Base-by-base conservation (phyloP, 2,113 vertebrate species). In the Speoplatyrhinus poulsoni region DNA sequence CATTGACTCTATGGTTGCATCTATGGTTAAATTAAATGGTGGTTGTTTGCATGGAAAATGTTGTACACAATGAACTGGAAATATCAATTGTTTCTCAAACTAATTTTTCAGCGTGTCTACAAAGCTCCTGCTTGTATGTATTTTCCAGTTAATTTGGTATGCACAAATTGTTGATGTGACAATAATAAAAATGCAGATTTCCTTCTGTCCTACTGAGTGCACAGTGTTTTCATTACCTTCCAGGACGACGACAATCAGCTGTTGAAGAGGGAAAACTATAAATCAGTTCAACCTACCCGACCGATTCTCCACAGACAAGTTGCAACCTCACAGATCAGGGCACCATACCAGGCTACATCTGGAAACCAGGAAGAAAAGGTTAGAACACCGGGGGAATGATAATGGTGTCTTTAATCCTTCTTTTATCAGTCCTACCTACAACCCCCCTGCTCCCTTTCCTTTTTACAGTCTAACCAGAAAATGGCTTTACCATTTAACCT, bases 291-390 rank as follows among this genome's bases (percentile, higher is more conserved):
- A 11, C 33, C 74, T 46, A 8, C 6, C 6, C 68, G 64, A 36
- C 62, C 82, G 16, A 56, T 26, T 0, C 71, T 87, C 19, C 86
- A 74, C 72, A 82, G 89, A 54, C 76, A 87, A 46, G 83, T 69
- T 13, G 83, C 82, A 0, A 74, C 69, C 0, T 60, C 49, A 17
- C 67, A 83, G 26, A 81, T 85, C 17, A 77, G 36, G 66, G 60
- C 46, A 66, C 79, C 32, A n/a, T 26, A 67, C 46, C 76, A 81
- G 74, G 66, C 53, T 36, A 56, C 60, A 8, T 1, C 75, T 52
- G 32, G 15, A 2, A 68, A 50, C 59, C 72, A 73, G 61, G 13
- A 48, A 33, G 54, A 78, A 58, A 12, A 1, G 32, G 55, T 70
- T 48, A 19, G 71, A n/a, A 47, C 70, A 48, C 54, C 36, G 10